These are phyloP conservation scores for Actinia tenebrosa DNA, from an alignment of 64 coral and sea anemone genomes.

Conservation along the genomic window DNA sequence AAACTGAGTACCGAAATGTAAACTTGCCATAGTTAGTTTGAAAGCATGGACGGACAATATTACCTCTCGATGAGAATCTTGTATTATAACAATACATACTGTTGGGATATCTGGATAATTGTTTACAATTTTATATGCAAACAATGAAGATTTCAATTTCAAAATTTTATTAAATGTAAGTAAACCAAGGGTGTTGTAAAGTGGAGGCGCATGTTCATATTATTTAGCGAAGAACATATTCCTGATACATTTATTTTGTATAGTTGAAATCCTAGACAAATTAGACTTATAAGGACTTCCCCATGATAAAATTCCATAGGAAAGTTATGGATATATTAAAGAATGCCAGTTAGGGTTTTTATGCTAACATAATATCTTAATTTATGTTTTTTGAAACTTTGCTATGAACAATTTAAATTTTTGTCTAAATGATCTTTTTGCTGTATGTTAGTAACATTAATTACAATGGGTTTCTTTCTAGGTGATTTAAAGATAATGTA, in stretches of 20 bases:
- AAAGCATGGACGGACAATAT: no score
- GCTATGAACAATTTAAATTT: neutral
- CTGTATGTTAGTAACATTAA: constrained; percentile 9
- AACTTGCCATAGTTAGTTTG: no score
- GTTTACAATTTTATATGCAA: neutral
- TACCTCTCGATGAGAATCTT: no score
- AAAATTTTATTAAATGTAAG: neutral
- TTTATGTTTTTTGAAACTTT: neutral
- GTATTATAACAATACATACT: no score
- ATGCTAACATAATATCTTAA: neutral
- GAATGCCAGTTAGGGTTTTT: neutral
- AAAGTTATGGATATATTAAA: constrained; percentile 9
- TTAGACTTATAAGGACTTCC: neutral
- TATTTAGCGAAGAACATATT: neutral
- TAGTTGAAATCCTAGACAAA: neutral
- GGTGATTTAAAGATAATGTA: constrained; percentile 37
- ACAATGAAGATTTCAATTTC: neutral
- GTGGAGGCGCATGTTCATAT: neutral
- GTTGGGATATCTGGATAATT: neutral
- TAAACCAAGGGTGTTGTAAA: neutral
- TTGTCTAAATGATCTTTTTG: neutral
- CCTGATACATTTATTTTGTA: neutral
- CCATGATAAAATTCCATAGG: neutral
- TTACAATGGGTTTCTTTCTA: constrained; percentile 30
- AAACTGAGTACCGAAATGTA: no score